Base-by-base conservation (phyloP, 2,888 invertebrate genomes). In the Hemithea aestivaria region DNA sequence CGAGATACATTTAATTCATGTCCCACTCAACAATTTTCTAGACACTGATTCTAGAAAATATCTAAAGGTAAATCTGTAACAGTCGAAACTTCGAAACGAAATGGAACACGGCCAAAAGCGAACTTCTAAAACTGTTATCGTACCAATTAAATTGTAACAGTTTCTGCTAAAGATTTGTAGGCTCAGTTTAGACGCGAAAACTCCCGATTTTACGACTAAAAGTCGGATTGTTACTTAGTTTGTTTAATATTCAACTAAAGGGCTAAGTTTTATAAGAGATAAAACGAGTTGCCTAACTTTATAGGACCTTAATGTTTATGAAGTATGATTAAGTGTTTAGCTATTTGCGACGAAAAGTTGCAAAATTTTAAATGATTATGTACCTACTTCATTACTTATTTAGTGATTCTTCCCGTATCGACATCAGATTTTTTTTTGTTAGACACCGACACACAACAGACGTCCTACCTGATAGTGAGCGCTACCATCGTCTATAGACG, bases 51-150 rank as follows among this genome's bases (percentile, higher is more conserved):
- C n/a, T n/a, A n/a, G n/a, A n/a, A n/a, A n/a, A n/a, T n/a, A n/a
- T n/a, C n/a, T n/a, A 23, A 11, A 20, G 31, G 25, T 34, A 39
- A 34, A 25, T 40, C 25, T 21, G 30, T 31, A 41, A 40, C 30
- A 48, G 41, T 36, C 42, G 40, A 46, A 52, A 48, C 39, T 52
- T 50, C 27, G 12, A 35, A 53, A 53, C 42, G 39, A 50, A 53
- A 50, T 53, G 48, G 48, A 48, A 50, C 46, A 24, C 36, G 23
- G 36, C 42, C 48, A 43, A 48, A 41, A 46, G 37, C 24, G 21
- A 28, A 50, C 40, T 44, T 34, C 39, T 46, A 46, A 53, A 46
- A 48, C 42, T 48, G 36, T 48, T 53, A 53, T 53, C 48, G 50
- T 40, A 40, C 40, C 50, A 48, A 48, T 50, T 52, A 50, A 40